Evolutionary conservation across 2,888 invertebrate species (phyloP).

Genomic region (Mayetiola destructor): DNA sequence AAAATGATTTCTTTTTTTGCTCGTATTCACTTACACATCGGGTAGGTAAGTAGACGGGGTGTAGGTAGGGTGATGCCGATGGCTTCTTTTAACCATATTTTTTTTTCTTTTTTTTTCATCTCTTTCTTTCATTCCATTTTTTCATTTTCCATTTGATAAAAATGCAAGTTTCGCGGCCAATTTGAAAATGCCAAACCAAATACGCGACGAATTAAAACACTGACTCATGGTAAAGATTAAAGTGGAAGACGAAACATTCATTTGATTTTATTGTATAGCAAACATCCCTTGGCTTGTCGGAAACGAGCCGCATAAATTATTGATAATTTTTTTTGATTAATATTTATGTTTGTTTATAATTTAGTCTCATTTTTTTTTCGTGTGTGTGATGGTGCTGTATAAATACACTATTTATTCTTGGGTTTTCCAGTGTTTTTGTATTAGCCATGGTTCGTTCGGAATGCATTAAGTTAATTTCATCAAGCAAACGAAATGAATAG

Average conservation of each 20-base stretch:
- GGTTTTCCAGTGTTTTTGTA: not conserved
- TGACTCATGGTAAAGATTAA: constrained; percentile 2
- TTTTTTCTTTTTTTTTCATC: not conserved
- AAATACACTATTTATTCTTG: not conserved
- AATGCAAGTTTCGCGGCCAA: no score
- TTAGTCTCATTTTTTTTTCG: constrained; percentile 10
- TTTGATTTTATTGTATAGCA: constrained; percentile 15
- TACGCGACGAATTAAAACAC: no score
- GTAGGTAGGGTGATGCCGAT: no score
- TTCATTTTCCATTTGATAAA: no score
- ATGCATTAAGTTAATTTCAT: constrained; percentile 16
- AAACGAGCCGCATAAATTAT: constrained; percentile 19
- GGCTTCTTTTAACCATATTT: not conserved
- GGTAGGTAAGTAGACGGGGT: no score
- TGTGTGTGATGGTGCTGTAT: no score
- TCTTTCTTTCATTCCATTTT: not conserved
- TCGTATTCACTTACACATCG: no score
- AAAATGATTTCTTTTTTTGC: constrained; percentile 2
- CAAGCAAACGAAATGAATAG: not conserved
- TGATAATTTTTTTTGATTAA: constrained; percentile 19
- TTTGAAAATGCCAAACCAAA: no score
- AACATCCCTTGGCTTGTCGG: constrained; percentile 17
- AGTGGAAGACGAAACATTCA: constrained; percentile 4
- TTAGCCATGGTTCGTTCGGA: constrained; percentile 1
- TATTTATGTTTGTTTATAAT: constrained; percentile 18